Evolutionary conservation across 1,140 invertebrate genomes (phyloP), one percentile per base, ranked within the genome.

Genomic region (Lutraria rhynchaena): DNA sequence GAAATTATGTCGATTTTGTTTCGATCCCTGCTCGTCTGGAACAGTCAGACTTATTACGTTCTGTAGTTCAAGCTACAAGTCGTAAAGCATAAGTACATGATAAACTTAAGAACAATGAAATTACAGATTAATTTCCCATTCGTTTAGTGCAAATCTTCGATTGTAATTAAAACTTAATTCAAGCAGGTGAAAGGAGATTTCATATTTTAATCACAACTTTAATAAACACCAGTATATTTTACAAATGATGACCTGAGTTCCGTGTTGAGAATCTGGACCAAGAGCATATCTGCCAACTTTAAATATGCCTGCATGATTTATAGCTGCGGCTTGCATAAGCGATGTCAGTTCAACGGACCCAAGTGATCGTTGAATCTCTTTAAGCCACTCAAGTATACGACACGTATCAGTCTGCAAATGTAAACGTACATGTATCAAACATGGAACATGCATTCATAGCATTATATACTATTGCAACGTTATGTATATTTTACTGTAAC

Each of bases 221-320:
- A n/a, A n/a, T n/a, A n/a, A n/a, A 41, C 5, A 41, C 37, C 37
- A 41, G 37, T 41, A 7, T 41, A 7, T 41, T 41, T 7, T 41
- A 41, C 37, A 41, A 41, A 41, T 15, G 5, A 41, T 5, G 37
- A 41, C 15, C 15, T 5, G 37, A 15, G 5, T 41, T 7, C 15
- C 37, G 5, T 41, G 37, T 41, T 71, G 31, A 58, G 9, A 33
- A 46, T 31, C 29, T 22, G 53, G 55, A 33, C 58, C 67, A 35
- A 46, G 55, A 29, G 37, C 65, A 29, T 65, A 29, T 70, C 46
- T 82, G 4, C 88, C 86, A 75, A 90, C 82, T 46, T 60, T 58
- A 55, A 87, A 92, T 60, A 90, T 71, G 19, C 91, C 90, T 53
- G 63, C 76, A 13, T 74, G 53, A 78, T 91, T 91, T 37, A 92